Evolutionary conservation across 2,113 vertebrate genomes (phyloP).

Genomic region (Pogonocichla stellata): DNA sequence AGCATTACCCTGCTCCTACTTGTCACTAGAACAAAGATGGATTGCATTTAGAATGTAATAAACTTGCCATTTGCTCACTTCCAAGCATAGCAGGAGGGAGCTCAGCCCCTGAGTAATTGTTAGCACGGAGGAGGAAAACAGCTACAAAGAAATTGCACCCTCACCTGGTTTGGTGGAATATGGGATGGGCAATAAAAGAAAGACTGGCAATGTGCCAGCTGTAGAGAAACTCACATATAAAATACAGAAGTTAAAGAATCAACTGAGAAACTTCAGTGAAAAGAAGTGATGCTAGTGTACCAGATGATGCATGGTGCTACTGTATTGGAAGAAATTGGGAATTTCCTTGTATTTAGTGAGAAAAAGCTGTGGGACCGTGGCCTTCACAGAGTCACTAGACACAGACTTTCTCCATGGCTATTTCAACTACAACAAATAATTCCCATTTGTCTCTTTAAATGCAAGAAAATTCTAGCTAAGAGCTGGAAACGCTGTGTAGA

Average conservation of each 20-base stretch:
- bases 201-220: not conserved
- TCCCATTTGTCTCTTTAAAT: not conserved
- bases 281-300: not conserved
- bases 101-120: not conserved
- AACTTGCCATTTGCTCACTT: not conserved
- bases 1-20: not conserved
- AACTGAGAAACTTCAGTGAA: not conserved
- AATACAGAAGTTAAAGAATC: not conserved
- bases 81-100: not conserved
- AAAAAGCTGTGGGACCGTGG: not conserved
- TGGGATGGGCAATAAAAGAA: not conserved
- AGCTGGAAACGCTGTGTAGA: fast-evolving
- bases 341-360: not conserved
- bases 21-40: not conserved
- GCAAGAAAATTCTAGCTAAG: not conserved
- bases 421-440: not conserved
- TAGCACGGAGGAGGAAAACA: not conserved
- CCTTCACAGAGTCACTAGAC: not conserved
- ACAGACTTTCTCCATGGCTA: not conserved
- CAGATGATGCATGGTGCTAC: not conserved
- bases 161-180: not conserved
- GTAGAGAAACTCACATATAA: not conserved
- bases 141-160: not conserved
- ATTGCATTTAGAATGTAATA: not conserved
- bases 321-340: not conserved